Evolutionary conservation across 2,888 invertebrate genomes (phyloP).

Genomic region (Fragum sueziense): DNA sequence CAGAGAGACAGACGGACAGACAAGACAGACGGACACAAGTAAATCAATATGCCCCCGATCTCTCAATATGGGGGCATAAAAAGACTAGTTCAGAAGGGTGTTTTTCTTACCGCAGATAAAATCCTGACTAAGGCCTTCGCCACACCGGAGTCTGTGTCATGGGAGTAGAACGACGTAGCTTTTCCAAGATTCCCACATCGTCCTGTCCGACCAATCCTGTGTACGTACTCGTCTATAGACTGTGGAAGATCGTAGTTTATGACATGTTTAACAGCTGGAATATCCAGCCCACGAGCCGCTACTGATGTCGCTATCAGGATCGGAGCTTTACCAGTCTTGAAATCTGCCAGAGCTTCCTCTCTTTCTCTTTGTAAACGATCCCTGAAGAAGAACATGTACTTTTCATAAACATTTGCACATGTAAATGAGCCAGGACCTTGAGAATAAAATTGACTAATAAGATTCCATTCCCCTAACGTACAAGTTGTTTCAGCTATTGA

Average conservation of each 20-base stretch:
- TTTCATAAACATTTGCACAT: too few species aligned
- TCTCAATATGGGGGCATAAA: too few species aligned
- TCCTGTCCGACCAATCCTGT: conserved; percentile 98
- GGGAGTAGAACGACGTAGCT: conserved; percentile 75
- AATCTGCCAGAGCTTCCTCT: conserved; percentile 90
- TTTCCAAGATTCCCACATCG: conserved; percentile 98
- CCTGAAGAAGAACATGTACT: conserved; percentile 74
- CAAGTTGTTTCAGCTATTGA: too few species aligned
- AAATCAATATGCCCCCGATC: too few species aligned
- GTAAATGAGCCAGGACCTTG: too few species aligned
- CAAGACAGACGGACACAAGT: too few species aligned
- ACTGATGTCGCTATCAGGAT: conserved; percentile 97
- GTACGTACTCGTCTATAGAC: conserved; percentile 99
- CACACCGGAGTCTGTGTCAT: conserved; percentile 85
- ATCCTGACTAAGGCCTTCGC: conserved; percentile 87
- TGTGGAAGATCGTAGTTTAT: conserved; percentile 99
- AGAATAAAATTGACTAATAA: too few species aligned
- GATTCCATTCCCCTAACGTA: too few species aligned
- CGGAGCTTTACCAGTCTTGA: conserved; percentile 89
- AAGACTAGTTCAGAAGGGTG: neutral
- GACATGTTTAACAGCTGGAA: conserved; percentile 98
- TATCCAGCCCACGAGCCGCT: conserved; percentile 93
- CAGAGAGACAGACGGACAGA: too few species aligned
- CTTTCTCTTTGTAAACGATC: conserved; percentile 89
- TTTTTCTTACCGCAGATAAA: conserved; percentile 85